These are phyloP conservation scores for Tillus elongatus DNA, from an alignment of 2,888 invertebrate species.

Conservation along the genomic window DNA sequence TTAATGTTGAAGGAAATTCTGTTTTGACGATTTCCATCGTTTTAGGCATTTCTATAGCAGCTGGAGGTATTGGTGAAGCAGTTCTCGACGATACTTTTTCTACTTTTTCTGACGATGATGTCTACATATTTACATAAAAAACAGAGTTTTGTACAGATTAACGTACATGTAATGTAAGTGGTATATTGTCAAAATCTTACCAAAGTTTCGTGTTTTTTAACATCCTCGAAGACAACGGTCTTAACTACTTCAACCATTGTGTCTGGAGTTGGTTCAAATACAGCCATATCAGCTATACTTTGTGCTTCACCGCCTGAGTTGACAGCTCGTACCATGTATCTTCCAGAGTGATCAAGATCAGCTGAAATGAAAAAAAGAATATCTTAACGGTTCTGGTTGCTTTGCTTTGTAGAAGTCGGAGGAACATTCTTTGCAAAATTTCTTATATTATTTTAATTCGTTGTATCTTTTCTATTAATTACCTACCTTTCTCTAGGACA, in stretches of 20 bases:
- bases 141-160: conserved; percentile 5
- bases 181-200: conserved; percentile 35
- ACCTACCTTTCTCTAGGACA: conserved; percentile 60
- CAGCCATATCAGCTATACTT: conserved; percentile 69
- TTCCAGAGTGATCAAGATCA: conserved; percentile 59
- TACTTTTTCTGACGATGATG: conserved; percentile 32
- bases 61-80: conserved; percentile 12
- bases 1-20: too few relatives aligned
- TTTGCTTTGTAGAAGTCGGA: background rate
- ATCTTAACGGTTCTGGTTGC: background rate
- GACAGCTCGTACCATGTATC: conserved; percentile 64
- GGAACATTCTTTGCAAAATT: background rate
- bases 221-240: conserved; percentile 55
- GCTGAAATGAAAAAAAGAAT: conserved; percentile 37
- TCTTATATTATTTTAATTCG: too few relatives aligned
- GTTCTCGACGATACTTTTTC: too few relatives aligned
- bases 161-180: too few relatives aligned
- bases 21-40: background rate
- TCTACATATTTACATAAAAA: conserved; percentile 23
- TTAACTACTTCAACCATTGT: conserved; percentile 59
- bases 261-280: conserved; percentile 60
- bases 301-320: conserved; percentile 76
- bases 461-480: too few relatives aligned
- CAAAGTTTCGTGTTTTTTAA: conserved; percentile 41
- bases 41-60: conserved; percentile 8